phyloP scores from a whole-genome alignment of 2,888 invertebrate genomes.

The Parascotia fuliginaria region DNA sequence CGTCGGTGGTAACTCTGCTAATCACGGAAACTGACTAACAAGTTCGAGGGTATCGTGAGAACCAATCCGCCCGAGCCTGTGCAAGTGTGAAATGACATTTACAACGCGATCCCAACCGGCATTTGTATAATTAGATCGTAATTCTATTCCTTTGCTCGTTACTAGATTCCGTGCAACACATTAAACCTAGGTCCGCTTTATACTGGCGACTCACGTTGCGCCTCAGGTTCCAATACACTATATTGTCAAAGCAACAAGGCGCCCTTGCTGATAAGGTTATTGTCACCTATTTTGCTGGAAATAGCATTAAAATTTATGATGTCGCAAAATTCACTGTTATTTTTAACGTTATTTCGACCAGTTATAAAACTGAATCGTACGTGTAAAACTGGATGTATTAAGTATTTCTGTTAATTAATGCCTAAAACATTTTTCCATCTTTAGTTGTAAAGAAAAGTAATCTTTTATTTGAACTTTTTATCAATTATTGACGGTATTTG shows the following conservation, averaged over 20 bases:
- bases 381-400: too few relatives aligned
- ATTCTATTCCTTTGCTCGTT: constrained; percentile 63
- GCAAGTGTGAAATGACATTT: constrained; percentile 74
- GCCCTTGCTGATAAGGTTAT: too few relatives aligned
- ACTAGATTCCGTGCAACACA: constrained; percentile 56
- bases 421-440: too few relatives aligned
- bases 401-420: too few relatives aligned
- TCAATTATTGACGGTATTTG: too few relatives aligned
- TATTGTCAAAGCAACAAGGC: background rate
- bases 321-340: too few relatives aligned
- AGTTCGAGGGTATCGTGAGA: constrained; percentile 55
- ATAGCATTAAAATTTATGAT: too few relatives aligned
- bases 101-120: constrained; percentile 59
- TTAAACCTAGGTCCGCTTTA: constrained; percentile 15
- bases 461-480: too few relatives aligned
- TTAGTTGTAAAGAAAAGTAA: too few relatives aligned
- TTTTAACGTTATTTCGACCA: too few relatives aligned
- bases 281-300: too few relatives aligned
- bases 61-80: constrained; percentile 37
- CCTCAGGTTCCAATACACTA: background rate
- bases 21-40: constrained; percentile 54
- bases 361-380: too few relatives aligned
- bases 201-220: background rate
- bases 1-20: constrained; percentile 49
- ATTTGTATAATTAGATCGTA: constrained; percentile 78